Conservation (phyloP, 2,113 vertebrate genomes). For the Apus apus region DNA sequence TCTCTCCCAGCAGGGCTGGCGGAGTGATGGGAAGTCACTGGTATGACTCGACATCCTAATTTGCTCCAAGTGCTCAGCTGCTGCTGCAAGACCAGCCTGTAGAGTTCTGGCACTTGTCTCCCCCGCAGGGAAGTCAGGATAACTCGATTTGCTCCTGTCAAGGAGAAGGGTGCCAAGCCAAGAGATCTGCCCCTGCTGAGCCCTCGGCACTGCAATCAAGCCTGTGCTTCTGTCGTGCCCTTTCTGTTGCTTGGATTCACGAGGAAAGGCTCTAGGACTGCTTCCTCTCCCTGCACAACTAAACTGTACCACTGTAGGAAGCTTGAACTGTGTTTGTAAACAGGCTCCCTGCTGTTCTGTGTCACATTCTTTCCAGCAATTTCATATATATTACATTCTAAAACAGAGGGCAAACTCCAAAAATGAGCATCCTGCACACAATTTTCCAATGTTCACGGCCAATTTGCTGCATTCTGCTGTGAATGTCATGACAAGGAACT, state of each 20-base stretch:
- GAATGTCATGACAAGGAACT: constrained; percentile 31
- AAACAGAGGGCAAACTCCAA: constrained; percentile 59
- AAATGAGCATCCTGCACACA: constrained; percentile 45
- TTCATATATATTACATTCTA: constrained; percentile 54
- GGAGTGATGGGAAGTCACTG: background rate
- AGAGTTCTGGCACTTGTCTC: constrained; percentile 34
- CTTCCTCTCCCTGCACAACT: constrained; percentile 10
- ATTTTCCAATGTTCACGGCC: constrained; percentile 47
- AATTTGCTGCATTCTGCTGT: constrained; percentile 41
- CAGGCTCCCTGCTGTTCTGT: constrained; percentile 57
- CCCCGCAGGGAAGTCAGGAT: background rate
- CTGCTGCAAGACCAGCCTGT: constrained; percentile 24
- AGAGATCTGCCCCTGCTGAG: constrained; percentile 53
- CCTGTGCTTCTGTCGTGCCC: constrained; percentile 47
- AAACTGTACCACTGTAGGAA: constrained; percentile 14
- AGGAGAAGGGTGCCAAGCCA: constrained; percentile 57
- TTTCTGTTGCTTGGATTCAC: constrained; percentile 67
- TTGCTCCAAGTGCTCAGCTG: constrained; percentile 59
- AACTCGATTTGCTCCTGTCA: constrained; percentile 63
- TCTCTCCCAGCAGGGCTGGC: background rate
- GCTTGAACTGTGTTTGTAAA: constrained; percentile 57
- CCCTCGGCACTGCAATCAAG: constrained; percentile 60
- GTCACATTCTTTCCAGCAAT: constrained; percentile 59
- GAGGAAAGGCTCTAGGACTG: constrained; percentile 9
- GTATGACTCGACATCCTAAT: background rate